These are phyloP conservation scores for Rhabdomys dilectus DNA, from an alignment of 2,113 vertebrate species.

Conservation along the genomic window DNA sequence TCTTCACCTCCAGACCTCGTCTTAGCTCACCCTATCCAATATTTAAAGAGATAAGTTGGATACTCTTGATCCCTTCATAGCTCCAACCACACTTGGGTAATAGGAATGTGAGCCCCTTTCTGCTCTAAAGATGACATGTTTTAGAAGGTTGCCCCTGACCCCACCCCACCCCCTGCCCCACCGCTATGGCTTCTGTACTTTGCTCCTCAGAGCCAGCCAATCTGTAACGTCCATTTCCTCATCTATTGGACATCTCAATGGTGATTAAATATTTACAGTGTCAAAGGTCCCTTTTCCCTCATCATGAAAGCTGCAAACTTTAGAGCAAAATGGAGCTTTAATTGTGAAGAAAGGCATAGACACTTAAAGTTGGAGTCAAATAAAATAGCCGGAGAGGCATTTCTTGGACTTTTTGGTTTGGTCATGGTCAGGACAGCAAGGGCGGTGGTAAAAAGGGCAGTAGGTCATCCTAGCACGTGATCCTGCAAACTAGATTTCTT, in stretches of 20 bases:
- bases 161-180: slow-evolving; percentile 45
- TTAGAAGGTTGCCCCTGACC: slow-evolving; percentile 56
- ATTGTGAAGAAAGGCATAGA: slow-evolving; percentile 33
- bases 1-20: background rate
- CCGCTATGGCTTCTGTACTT: slow-evolving; percentile 54
- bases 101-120: slow-evolving; percentile 53
- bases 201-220: slow-evolving; percentile 57
- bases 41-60: slow-evolving; percentile 27
- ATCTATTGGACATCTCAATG: slow-evolving; percentile 65
- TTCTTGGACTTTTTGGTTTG: background rate
- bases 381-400: slow-evolving; percentile 20
- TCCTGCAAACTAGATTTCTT: background rate
- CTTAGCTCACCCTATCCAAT: background rate
- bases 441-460: background rate
- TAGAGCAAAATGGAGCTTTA: slow-evolving; percentile 57
- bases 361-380: background rate
- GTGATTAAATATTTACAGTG: slow-evolving; percentile 74
- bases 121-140: slow-evolving; percentile 50
- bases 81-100: background rate
- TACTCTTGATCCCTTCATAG: background rate
- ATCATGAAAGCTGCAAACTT: slow-evolving; percentile 57
- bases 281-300: background rate
- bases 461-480: background rate
- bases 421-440: accelerated
- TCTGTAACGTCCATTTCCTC: slow-evolving; percentile 55